Conservation (phyloP, 2,888 invertebrate genomes). For the Leistus spinibarbis region DNA sequence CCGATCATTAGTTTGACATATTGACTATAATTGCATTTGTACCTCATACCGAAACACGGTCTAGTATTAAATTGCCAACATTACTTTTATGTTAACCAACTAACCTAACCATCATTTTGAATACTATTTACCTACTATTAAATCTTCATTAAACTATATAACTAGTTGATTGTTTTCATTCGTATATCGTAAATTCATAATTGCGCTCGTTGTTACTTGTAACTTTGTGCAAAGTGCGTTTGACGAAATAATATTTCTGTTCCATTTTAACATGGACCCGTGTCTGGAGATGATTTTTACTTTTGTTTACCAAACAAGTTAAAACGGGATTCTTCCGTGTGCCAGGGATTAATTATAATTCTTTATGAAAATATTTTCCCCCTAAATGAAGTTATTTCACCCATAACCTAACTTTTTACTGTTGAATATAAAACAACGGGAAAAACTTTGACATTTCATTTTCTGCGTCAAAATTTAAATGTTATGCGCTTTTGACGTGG, state of each 20-base stretch:
- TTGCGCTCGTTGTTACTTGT: neutral
- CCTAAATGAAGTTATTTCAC: slow-evolving; percentile 10
- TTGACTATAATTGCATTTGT: slow-evolving; percentile 37
- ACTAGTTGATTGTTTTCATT: no score
- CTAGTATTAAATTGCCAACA: slow-evolving; percentile 33
- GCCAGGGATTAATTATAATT: slow-evolving; percentile 3
- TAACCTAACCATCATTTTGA: neutral
- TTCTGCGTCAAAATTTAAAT: no score
- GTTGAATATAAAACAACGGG: neutral
- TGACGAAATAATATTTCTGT: slow-evolving; percentile 25
- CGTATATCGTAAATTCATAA: no score
- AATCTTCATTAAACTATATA: no score
- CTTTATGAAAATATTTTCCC: slow-evolving; percentile 13
- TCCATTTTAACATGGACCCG: slow-evolving; percentile 31
- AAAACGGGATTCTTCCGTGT: slow-evolving; percentile 9
- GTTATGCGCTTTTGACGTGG: no score
- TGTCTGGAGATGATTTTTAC: slow-evolving; percentile 21
- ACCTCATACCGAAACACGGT: slow-evolving; percentile 8
- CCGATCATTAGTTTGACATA: slow-evolving; percentile 38
- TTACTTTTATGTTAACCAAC: slow-evolving; percentile 9
- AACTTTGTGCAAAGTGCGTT: neutral
- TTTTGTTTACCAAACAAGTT: slow-evolving; percentile 26
- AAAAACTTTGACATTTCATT: neutral
- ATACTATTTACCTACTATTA: neutral
- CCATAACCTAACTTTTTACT: neutral